Evolutionary conservation across 2,888 invertebrate species (phyloP), one percentile per base, ranked within the genome.

Genomic region (Eudasyphora cyanicolor): DNA sequence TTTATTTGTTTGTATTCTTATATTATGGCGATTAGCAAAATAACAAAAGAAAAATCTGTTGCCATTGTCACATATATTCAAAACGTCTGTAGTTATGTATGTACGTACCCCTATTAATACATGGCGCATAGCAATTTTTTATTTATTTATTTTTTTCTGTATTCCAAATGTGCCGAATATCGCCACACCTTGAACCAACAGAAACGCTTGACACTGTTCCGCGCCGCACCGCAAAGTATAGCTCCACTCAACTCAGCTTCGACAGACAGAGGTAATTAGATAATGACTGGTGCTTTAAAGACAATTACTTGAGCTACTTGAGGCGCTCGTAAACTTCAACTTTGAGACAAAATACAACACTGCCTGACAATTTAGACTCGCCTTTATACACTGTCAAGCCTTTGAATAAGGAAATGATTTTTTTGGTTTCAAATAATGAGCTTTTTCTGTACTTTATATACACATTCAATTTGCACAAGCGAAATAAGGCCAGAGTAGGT

Each of bases 101-200:
- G 17, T 29, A 60, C n/a, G 32, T 60, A 29, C 24, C 12, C 14
- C 29, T 14, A 29, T n/a, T n/a, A n/a, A n/a, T 29, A 19, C 0
- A n/a, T 29, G n/a, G n/a, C n/a, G n/a, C n/a, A n/a, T n/a, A n/a
- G n/a, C n/a, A n/a, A n/a, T n/a, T n/a, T n/a, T n/a, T n/a, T n/a
- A n/a, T n/a, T n/a, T n/a, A 24, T 57, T 24, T 24, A 27, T 57
- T 24, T 57, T 27, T 27, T 14, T 57, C 4, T 27, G 27, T 27
- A 10, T 38, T 8, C 6, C 38, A 35, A 60, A 8, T 62, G 62
- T 64, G 38, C 38, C 14, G 24, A 38, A 38, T 67, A 24, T 38
- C 42, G 84, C 81, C 84, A 79, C 84, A 84, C 84, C 84, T 84
- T 76, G 75, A 76, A 54, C 74, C 70, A 77, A 74, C 10, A 57